Evolutionary conservation across 1,140 invertebrate genomes (phyloP).

Genomic region (Riptortus pedestris): DNA sequence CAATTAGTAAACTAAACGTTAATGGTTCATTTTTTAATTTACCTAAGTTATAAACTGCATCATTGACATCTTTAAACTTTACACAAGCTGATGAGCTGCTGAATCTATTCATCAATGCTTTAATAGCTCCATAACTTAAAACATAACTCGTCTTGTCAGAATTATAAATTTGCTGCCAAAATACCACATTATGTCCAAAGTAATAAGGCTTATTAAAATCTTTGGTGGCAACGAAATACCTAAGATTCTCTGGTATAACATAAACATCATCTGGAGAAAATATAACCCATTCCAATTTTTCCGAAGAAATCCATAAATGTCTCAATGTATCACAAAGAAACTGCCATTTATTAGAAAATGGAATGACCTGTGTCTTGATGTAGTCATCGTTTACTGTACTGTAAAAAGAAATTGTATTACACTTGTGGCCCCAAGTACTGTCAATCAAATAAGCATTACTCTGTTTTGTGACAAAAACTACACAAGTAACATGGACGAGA

Average conservation of each 20-base stretch:
- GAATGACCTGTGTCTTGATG: conserved; percentile 21
- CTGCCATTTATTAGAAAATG: conserved; percentile 29
- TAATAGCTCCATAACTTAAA: conserved; percentile 29
- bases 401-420: conserved; percentile 28
- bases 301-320: conserved; percentile 20
- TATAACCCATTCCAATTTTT: conserved; percentile 29
- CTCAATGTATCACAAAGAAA: conserved; percentile 29
- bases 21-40: too few relatives aligned
- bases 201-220: conserved; percentile 28
- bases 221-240: conserved; percentile 28
- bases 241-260: conserved; percentile 33
- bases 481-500: conserved; percentile 29
- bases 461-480: conserved; percentile 28
- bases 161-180: conserved; percentile 31
- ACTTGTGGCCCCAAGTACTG: conserved; percentile 31
- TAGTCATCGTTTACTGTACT: conserved; percentile 13
- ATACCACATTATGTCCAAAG: conserved; percentile 30
- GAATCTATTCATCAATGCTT: conserved; percentile 25
- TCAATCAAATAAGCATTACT: conserved; percentile 27
- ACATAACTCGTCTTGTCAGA: conserved; percentile 29
- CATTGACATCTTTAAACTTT: too few relatives aligned
- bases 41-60: too few relatives aligned
- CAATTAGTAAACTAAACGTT: too few relatives aligned
- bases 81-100: conserved; percentile 20
- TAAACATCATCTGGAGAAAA: conserved; percentile 31